These are phyloP conservation scores for Telmatherina bonti DNA, from an alignment of 2,797 vertebrate species.

Conservation along the genomic window DNA sequence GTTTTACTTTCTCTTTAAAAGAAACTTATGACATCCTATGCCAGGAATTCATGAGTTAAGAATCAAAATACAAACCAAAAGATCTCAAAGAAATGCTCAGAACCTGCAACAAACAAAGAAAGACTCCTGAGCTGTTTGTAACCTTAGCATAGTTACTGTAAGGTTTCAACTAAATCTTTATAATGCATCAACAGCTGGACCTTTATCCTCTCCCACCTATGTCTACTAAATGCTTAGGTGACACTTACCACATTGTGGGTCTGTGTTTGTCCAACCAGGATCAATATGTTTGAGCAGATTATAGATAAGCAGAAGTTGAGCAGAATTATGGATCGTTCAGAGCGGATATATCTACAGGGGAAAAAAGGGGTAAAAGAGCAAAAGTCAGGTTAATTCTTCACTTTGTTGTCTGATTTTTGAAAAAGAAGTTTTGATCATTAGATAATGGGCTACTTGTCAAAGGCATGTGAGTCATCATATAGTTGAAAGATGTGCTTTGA, in stretches of 20 bases:
- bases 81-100: constrained; percentile 5
- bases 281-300: constrained; percentile 98
- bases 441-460: background rate
- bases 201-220: constrained; percentile 3
- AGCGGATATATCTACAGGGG: constrained; percentile 91
- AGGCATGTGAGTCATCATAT: background rate
- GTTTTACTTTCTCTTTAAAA: background rate
- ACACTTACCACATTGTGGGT: constrained; percentile 95
- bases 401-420: background rate
- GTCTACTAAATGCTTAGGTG: constrained; percentile 23
- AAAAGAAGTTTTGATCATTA: background rate
- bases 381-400: constrained; percentile 1
- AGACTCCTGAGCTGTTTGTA: constrained; percentile 11
- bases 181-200: constrained; percentile 2
- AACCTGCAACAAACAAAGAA: constrained; percentile 5
- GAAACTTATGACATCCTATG: background rate
- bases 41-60: background rate
- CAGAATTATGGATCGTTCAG: constrained; percentile 97
- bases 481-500: constrained; percentile 3
- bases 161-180: constrained; percentile 13
- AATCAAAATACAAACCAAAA: background rate
- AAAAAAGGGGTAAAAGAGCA: constrained; percentile 5
- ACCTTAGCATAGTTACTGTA: constrained; percentile 15
- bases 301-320: constrained; percentile 99
- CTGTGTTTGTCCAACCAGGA: constrained; percentile 98